Evolutionary conservation across 2,797 vertebrate genomes (phyloP).

Genomic region (Cryptoblepharus egeriae): DNA sequence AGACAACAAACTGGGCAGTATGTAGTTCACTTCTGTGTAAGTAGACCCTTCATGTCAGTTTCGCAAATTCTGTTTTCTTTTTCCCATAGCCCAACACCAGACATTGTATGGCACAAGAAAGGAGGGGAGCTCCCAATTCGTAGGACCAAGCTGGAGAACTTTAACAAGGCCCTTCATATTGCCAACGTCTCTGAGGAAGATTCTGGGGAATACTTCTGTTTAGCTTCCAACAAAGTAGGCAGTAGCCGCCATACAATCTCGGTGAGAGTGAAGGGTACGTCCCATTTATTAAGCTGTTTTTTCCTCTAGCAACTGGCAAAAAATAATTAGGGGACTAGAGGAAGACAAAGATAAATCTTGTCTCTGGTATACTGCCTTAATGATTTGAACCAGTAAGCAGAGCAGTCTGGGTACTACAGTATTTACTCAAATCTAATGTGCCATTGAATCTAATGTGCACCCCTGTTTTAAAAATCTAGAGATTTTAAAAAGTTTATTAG

Average conservation of each 20-base stretch:
- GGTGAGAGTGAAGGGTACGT: slow-evolving; percentile 97
- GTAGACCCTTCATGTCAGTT: neutral
- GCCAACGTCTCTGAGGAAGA: slow-evolving; percentile 93
- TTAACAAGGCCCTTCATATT: slow-evolving; percentile 92
- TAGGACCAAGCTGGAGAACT: slow-evolving; percentile 90
- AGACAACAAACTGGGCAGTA: neutral
- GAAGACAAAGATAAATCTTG: fast-evolving
- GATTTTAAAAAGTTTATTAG: too few relatives aligned
- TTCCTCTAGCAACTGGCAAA: neutral
- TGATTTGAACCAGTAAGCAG: neutral
- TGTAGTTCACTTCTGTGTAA: neutral
- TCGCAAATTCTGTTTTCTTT: neutral
- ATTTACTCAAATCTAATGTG: too few relatives aligned
- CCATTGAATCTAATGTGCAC: too few relatives aligned
- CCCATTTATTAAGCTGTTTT: slow-evolving; percentile 70
- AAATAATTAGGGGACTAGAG: fast-evolving
- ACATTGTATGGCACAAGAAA: slow-evolving; percentile 96
- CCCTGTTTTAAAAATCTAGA: too few relatives aligned
- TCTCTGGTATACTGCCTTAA: neutral
- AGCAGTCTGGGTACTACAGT: neutral
- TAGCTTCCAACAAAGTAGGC: slow-evolving; percentile 93
- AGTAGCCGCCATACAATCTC: slow-evolving; percentile 91
- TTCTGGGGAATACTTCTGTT: slow-evolving; percentile 92
- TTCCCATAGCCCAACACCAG: slow-evolving; percentile 80
- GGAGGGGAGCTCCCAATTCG: slow-evolving; percentile 88